phyloP scores from a whole-genome alignment of 2,113 vertebrate genomes.

The Amphilophus citrinellus region DNA sequence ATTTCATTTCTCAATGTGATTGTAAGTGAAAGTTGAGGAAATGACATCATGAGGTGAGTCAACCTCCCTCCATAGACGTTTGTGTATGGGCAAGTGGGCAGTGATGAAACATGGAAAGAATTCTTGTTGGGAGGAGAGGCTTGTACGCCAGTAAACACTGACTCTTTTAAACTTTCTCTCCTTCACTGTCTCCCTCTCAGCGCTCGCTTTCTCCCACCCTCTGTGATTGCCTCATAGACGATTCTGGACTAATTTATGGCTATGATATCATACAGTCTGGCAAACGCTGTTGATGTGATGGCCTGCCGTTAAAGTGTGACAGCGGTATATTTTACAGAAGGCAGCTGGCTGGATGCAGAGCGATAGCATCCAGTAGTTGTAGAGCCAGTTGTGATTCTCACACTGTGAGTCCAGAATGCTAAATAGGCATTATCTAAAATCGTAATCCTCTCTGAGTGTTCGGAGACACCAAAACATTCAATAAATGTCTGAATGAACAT shows the following conservation, averaged over 20 bases:
- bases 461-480: not conserved
- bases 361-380: slow-evolving; percentile 55
- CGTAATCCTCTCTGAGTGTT: not conserved
- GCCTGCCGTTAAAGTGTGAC: slow-evolving; percentile 60
- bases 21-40: slow-evolving; percentile 72
- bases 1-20: slow-evolving; percentile 56
- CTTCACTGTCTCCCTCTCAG: slow-evolving; percentile 33
- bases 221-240: slow-evolving; percentile 57
- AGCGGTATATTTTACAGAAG: slow-evolving; percentile 63
- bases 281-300: slow-evolving; percentile 39
- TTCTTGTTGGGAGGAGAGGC: slow-evolving; percentile 76
- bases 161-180: slow-evolving; percentile 51
- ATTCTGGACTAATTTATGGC: slow-evolving; percentile 60
- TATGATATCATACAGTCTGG: slow-evolving; percentile 74
- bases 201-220: slow-evolving; percentile 32
- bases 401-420: slow-evolving; percentile 7
- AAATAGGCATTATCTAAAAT: not conserved
- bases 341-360: slow-evolving; percentile 37
- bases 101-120: slow-evolving; percentile 82
- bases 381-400: slow-evolving; percentile 34
- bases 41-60: slow-evolving; percentile 76
- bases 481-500: slow-evolving; percentile 5
- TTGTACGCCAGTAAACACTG: slow-evolving; percentile 72
- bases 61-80: slow-evolving; percentile 51
- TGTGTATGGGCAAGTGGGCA: slow-evolving; percentile 63